A percentile compares a stretch with the other conserved stretches of the same genome.
Evolutionary conservation across 2,888 invertebrate genomes (phyloP).

Genomic region (Chaitophorus viminalis): DNA sequence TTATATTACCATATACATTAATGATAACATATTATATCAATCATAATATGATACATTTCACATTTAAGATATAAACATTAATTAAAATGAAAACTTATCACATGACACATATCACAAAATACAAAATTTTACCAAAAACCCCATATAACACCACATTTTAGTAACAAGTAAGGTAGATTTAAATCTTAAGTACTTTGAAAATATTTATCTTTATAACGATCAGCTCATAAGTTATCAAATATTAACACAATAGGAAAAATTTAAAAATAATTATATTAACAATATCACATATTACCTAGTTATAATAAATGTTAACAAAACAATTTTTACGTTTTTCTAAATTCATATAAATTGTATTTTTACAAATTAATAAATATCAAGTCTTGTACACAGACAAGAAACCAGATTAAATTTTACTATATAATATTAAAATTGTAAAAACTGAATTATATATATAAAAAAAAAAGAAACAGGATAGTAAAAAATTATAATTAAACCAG

Average conservation of each 20-base stretch:
- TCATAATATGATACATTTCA: constrained; percentile 11
- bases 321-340: background rate
- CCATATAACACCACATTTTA: constrained; percentile 6
- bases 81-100: constrained; percentile 39
- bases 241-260: constrained; percentile 12
- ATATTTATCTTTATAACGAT: constrained; percentile 23
- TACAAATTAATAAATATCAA: background rate
- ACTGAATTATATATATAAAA: background rate
- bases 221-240: background rate
- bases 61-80: background rate
- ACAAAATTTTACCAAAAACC: constrained; percentile 22
- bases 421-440: background rate
- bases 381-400: background rate
- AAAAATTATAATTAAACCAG: background rate
- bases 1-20: background rate
- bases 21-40: background rate
- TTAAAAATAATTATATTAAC: constrained; percentile 15
- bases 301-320: constrained; percentile 16
- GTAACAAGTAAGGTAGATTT: constrained; percentile 51
- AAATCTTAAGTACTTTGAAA: constrained; percentile 41
- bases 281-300: constrained; percentile 52
- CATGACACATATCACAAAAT: constrained; percentile 56
- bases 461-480: background rate
- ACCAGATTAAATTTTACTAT: background rate
- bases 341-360: background rate